Conservation (phyloP, 2,113 vertebrate genomes). For the Tangachromis dhanisi region DNA sequence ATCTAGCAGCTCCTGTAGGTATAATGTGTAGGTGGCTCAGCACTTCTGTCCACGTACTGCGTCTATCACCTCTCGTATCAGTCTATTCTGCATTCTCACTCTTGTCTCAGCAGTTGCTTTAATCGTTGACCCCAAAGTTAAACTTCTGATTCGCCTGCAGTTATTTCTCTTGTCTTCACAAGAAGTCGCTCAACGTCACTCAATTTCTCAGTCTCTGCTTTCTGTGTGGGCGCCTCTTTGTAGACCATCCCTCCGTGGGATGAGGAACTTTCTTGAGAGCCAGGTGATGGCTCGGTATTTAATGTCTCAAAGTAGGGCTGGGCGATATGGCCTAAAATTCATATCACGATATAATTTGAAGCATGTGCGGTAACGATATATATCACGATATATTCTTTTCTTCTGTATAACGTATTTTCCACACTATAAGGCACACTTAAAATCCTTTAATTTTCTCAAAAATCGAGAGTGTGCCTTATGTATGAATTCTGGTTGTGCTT, state of each 20-base stretch:
- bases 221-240: not conserved
- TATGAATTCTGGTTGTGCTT: too few species aligned
- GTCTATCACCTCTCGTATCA: not conserved
- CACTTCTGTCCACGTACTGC: not conserved
- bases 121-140: not conserved
- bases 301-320: not conserved
- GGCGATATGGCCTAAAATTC: too few species aligned
- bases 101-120: not conserved
- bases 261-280: not conserved
- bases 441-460: too few species aligned
- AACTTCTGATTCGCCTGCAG: not conserved
- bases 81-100: not conserved
- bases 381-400: too few species aligned
- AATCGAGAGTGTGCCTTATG: too few species aligned
- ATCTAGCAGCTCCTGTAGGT: not conserved
- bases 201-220: not conserved
- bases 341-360: too few species aligned
- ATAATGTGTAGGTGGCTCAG: not conserved
- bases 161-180: not conserved
- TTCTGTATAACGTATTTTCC: too few species aligned
- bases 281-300: not conserved
- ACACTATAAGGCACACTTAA: too few species aligned
- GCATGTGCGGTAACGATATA: too few species aligned
- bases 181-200: not conserved
- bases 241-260: not conserved